Evolutionary conservation across 2,113 vertebrate genomes (phyloP), one percentile per base, ranked within the genome.

Genomic region (Chelonoidis abingdonii): DNA sequence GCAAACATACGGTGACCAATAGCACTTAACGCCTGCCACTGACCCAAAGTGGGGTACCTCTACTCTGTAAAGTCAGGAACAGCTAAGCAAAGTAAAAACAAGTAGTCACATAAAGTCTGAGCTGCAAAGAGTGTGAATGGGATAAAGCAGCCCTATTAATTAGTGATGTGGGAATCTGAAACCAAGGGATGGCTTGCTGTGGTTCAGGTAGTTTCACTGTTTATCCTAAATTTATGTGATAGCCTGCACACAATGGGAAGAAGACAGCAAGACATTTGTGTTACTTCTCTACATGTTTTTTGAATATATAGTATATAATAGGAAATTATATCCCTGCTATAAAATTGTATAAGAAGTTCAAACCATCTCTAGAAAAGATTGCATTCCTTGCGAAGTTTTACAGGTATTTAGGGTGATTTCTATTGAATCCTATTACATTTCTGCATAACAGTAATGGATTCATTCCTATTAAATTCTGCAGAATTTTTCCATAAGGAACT

Each of bases 171-270:
- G 65, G 65, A 38, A 38, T 72, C 65, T 22, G 65, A 59, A 87
- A 69, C 41, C 89, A 80, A 85, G 80, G 89, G 87, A 83, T 47
- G 47, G 86, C 50, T 87, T 94, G 94, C 22, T 92, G 12, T 79
- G 83, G 75, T 84, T 93, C 92, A 87, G 76, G 44, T 62, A 10
- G 24, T 47, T 78, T 78, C 6, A 47, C 25, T 47, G 24, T 44
- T 78, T 47, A n/a, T n/a, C 1, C 44, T 12, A 1, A 0, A 10
- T 10, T 79, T 83, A 16, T 78, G 80, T 57, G 72, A 41, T 89
- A 56, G 90, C 6, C 78, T 56, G 89, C 80, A 86, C 1, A n/a
- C 21, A 2, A 52, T 0, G 79, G 59, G 35, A 47, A 22, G 88
- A 41, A 38, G 69, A 35, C 19, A 80, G 9, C 80, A 94, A 7